phyloP scores from a whole-genome alignment of 1,140 invertebrate genomes.

The Aphelinus atriplicis region DNA sequence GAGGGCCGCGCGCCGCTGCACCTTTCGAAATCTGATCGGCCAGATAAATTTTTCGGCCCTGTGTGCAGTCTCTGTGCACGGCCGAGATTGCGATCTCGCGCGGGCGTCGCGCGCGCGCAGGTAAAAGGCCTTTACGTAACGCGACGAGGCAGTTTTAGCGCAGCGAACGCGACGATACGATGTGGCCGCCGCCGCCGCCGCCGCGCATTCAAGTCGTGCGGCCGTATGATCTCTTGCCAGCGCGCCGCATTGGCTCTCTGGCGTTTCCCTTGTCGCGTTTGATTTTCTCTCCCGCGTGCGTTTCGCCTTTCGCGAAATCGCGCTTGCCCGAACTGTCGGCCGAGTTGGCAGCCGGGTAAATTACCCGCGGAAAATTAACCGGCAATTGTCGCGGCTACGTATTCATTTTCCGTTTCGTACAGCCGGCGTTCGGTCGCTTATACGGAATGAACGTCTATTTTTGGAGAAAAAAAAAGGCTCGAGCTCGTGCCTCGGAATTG shows the following conservation, averaged over 20 bases:
- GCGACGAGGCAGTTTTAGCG: background rate
- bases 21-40: slow-evolving; percentile 12
- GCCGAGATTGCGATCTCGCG: slow-evolving; percentile 16
- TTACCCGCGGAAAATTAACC: too few species aligned
- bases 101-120: background rate
- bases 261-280: background rate
- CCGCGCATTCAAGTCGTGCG: background rate
- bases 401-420: too few species aligned
- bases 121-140: slow-evolving; percentile 16
- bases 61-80: background rate
- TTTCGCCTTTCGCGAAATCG: background rate
- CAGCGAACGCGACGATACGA: background rate
- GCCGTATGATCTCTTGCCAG: background rate
- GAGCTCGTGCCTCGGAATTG: too few species aligned
- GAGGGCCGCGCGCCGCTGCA: background rate
- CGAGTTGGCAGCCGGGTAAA: too few species aligned
- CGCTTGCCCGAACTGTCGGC: too few species aligned
- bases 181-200: background rate
- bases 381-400: too few species aligned
- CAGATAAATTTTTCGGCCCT: background rate
- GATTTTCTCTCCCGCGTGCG: background rate
- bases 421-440: too few species aligned
- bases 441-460: too few species aligned
- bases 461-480: too few species aligned
- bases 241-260: background rate